phyloP scores from a whole-genome alignment of 2,113 vertebrate species.

The Epinephelus fuscoguttatus region DNA sequence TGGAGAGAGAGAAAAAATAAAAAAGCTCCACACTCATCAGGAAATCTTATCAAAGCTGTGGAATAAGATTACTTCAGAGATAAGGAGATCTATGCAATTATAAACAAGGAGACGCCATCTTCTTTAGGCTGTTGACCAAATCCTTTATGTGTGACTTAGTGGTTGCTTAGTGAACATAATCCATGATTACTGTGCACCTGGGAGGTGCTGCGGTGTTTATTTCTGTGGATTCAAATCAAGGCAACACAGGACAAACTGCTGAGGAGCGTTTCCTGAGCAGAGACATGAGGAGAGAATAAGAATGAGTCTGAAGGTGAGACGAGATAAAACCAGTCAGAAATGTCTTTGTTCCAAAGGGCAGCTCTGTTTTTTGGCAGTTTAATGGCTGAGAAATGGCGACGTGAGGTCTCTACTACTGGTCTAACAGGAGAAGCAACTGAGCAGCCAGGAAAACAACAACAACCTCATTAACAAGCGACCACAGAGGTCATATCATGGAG shows the following conservation, averaged over 20 bases:
- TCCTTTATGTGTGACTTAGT: slow-evolving; percentile 58
- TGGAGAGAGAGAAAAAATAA: slow-evolving; percentile 47
- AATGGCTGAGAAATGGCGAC: background rate
- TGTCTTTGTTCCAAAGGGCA: slow-evolving; percentile 18
- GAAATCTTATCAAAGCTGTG: slow-evolving; percentile 53
- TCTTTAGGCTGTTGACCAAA: slow-evolving; percentile 66
- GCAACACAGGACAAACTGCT: slow-evolving; percentile 8
- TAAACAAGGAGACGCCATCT: slow-evolving; percentile 43
- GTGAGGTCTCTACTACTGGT: background rate
- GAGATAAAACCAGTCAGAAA: slow-evolving; percentile 1
- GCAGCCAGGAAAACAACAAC: background rate
- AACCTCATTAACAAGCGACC: background rate
- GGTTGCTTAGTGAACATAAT: slow-evolving; percentile 65
- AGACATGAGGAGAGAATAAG: slow-evolving; percentile 23
- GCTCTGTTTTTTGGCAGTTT: background rate
- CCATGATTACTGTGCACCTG: slow-evolving; percentile 62
- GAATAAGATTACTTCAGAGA: slow-evolving; percentile 60
- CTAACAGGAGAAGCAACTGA: background rate
- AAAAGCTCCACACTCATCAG: slow-evolving; percentile 59
- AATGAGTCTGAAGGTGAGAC: slow-evolving; percentile 40
- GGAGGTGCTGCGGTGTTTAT: slow-evolving; percentile 44
- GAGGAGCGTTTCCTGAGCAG: slow-evolving; percentile 31
- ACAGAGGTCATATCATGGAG: background rate
- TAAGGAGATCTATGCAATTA: slow-evolving; percentile 72
- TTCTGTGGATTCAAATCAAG: slow-evolving; percentile 43